These are phyloP conservation scores for Malurus elegans DNA, from an alignment of 2,113 vertebrate species.

Conservation along the genomic window DNA sequence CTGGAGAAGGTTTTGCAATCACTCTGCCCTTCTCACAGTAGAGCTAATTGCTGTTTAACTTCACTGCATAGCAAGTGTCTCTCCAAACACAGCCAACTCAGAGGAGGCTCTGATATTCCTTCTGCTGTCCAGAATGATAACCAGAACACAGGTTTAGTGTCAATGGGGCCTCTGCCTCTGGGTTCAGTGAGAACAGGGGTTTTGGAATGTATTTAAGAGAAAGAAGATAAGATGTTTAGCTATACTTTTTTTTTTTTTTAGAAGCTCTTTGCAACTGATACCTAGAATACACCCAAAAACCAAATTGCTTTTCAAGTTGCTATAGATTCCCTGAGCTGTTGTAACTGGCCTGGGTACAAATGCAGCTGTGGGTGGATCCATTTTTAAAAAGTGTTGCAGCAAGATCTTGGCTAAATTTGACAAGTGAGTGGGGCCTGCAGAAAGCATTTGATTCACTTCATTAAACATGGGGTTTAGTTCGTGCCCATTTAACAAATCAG, in stretches of 20 bases:
- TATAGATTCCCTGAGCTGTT: slow-evolving; percentile 22
- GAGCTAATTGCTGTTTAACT: neutral
- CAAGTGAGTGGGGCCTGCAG: slow-evolving; percentile 21
- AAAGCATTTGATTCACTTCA: slow-evolving; percentile 15
- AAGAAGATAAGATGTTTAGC: neutral
- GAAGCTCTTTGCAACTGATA: neutral
- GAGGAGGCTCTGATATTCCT: neutral
- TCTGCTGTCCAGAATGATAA: neutral
- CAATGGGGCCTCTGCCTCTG: neutral
- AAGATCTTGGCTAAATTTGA: slow-evolving; percentile 40
- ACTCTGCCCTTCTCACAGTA: neutral
- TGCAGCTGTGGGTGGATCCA: slow-evolving; percentile 38
- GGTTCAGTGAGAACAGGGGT: neutral
- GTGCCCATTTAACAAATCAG: neutral
- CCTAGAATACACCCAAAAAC: neutral
- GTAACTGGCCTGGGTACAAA: slow-evolving; percentile 32
- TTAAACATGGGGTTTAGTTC: neutral
- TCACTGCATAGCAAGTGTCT: neutral
- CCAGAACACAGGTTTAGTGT: neutral
- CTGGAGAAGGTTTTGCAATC: neutral
- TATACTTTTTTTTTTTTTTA: neutral
- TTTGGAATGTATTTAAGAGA: neutral
- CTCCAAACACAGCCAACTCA: neutral
- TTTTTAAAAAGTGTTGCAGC: slow-evolving; percentile 17
- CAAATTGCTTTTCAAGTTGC: slow-evolving; percentile 20